Evolutionary conservation across 2,797 vertebrate species (phyloP), one percentile per base, ranked within the genome.

Genomic region (Limnodromus scolopaceus): DNA sequence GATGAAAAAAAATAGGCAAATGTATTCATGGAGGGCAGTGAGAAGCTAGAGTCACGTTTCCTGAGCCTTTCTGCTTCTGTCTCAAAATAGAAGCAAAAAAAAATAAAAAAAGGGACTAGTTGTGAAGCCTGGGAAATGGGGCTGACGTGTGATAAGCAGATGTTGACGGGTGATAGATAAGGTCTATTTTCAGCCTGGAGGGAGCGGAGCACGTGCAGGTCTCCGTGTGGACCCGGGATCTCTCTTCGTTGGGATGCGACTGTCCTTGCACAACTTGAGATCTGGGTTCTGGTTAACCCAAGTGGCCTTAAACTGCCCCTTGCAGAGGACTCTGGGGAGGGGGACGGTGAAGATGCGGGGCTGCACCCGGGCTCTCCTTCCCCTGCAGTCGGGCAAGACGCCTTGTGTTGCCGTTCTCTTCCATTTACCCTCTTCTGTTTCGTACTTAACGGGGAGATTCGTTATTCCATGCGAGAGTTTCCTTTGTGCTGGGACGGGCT

Each of bases 401-500:
- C 18, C 0, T 72, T 55, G 34, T 54, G 34, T 43, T 75, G 32
- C 64, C 5, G 0, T 41, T 41, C 61, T n/a, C 80, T 30, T 45
- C 49, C 3, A 23, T 63, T 58, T 25, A 11, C 49, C 4, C 0
- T 27, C 27, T 55, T 74, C 77, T 22, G 32, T 43, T 71, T 45
- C 3, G 4, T 45, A 7, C 49, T 94, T 91, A 94, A 96, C 92
- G 38, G 79, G 70, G 91, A 94, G 94, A 96, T 97, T 91, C 97
- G 93, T 92, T 93, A 19, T 72, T 71, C 89, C 95, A 76, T 94
- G 93, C 76, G 75, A 64, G 87, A 87, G 93, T 95, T 97, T 69
- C 83, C 70, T 68, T 89, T 92, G 91, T 94, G 92, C 89, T 76
- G 43, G 96, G 97, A 94, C 89, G 94, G 94, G 92, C 93, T 97